Evolutionary conservation across 1,140 invertebrate species (phyloP).

Genomic region (Procambarus virginalis): DNA sequence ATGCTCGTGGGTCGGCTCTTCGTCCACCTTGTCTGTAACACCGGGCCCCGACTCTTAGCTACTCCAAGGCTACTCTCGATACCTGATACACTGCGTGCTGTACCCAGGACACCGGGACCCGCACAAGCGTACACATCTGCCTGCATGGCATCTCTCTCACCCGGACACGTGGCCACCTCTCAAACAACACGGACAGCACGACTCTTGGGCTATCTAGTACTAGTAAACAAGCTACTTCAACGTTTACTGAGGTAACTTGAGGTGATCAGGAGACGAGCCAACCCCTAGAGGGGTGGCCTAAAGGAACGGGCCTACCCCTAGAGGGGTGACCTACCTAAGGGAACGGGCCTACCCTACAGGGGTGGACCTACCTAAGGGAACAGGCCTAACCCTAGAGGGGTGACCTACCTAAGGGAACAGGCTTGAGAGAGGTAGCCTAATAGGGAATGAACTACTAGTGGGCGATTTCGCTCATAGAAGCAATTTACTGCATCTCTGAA

Average conservation of each 20-base stretch:
- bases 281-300: too few relatives aligned
- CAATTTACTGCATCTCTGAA: too few relatives aligned
- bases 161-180: background rate
- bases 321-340: background rate
- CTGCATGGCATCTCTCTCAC: background rate
- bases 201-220: too few relatives aligned
- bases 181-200: background rate
- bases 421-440: too few relatives aligned
- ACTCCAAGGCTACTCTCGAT: background rate
- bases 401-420: too few relatives aligned
- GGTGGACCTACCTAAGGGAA: too few relatives aligned
- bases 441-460: too few relatives aligned
- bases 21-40: slow-evolving; percentile 65
- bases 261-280: too few relatives aligned
- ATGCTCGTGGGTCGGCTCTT: slow-evolving; percentile 49
- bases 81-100: background rate
- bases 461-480: background rate
- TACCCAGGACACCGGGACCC: background rate
- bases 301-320: too few relatives aligned
- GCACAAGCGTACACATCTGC: background rate
- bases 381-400: too few relatives aligned
- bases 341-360: background rate
- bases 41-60: slow-evolving; percentile 55
- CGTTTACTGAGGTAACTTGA: too few relatives aligned
- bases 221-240: too few relatives aligned